Base-by-base conservation (phyloP, 2,888 invertebrate species). In the Coecobrya sp. region DNA sequence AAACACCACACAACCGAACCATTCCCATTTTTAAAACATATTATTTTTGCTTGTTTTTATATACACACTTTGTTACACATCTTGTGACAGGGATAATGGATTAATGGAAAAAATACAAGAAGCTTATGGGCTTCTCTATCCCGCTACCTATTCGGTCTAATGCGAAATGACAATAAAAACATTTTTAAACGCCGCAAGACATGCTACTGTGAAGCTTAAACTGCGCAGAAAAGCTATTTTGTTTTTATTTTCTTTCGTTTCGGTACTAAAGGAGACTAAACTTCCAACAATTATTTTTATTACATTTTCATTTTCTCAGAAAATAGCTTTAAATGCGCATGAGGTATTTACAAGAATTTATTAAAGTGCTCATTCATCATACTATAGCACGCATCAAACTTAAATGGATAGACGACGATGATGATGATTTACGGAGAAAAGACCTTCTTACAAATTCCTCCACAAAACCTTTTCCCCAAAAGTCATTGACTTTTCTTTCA, bases 61-160 rank as follows among this genome's bases (percentile, higher is more conserved):
- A 30, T 30, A 25, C 27, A 62, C 27, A 25, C 36, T 70, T n/a
- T 70, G n/a, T 65, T 42, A 19, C 22, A 36, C 68, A 73, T 8
- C 42, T 42, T n/a, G 49, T 76, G 76, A 49, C 76, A 76, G 16
- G 76, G 76, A 76, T 76, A 76, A 76, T 76, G 76, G 76, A 76
- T 76, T 76, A 76, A 49, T 76, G 76, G 76, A 76, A 49, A 76
- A 49, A 42, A 73, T 73, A 73, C 70, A 42, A 36, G 25, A 76
- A 3, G 42, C 65, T 42, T 19, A n/a, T n/a, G n/a, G 4, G 27
- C 45, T n/a, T 36, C n/a, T 27, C 45, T 36, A n/a, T 42, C n/a
- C 10, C 19, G 3, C n/a, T 73, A n/a, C 70, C 5, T 19, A n/a
- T 42, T n/a, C 10, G 22, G 76, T 49, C 49, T 76, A 76, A 76